phyloP scores from a whole-genome alignment of 1,140 invertebrate species.

The Colletes latitarsis region DNA sequence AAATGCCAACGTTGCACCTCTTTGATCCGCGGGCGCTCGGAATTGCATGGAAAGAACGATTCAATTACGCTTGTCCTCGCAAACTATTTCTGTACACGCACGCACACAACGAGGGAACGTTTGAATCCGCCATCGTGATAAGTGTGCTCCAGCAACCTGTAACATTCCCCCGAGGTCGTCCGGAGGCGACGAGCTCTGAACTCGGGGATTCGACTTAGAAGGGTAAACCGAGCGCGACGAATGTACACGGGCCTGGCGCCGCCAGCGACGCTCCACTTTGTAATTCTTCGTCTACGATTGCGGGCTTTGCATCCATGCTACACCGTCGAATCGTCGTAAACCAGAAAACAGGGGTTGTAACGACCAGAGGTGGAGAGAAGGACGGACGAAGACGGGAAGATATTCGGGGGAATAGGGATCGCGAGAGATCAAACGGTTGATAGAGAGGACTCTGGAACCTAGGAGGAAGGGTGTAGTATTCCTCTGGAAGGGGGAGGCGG shows the following conservation, averaged over 20 bases:
- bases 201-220: conserved; percentile 55
- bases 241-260: conserved; percentile 41
- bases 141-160: conserved; percentile 49
- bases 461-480: conserved; percentile 15
- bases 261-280: conserved; percentile 56
- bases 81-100: conserved; percentile 31
- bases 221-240: conserved; percentile 66
- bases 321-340: conserved; percentile 43
- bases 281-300: conserved; percentile 67
- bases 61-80: conserved; percentile 36
- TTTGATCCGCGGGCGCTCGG: conserved; percentile 12
- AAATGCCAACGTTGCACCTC: conserved; percentile 15
- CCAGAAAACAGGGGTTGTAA: conserved; percentile 52
- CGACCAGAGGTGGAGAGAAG: background rate
- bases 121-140: conserved; percentile 47
- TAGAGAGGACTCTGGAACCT: background rate
- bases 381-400: background rate
- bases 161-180: conserved; percentile 36
- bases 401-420: conserved; percentile 5
- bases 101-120: background rate
- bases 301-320: conserved; percentile 60
- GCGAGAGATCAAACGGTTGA: conserved; percentile 10
- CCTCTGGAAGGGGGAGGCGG: conserved; percentile 28
- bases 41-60: conserved; percentile 29
- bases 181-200: conserved; percentile 53